Evolutionary conservation across 2,113 vertebrate species (phyloP), one percentile per base, ranked within the genome.

Genomic region (Syngnathus typhle): DNA sequence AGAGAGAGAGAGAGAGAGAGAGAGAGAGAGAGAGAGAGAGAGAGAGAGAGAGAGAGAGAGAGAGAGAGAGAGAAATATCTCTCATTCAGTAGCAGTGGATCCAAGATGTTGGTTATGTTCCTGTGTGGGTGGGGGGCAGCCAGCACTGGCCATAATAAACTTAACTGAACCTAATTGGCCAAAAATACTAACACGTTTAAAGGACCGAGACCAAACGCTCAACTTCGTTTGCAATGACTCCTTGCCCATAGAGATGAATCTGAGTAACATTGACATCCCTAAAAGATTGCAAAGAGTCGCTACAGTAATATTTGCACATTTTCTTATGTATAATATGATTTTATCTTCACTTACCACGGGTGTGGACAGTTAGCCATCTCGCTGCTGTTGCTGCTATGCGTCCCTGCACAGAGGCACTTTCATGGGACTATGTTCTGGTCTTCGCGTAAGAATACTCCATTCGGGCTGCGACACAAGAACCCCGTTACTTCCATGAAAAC

Each of bases 341-440:
- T 39, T 2, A 39, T 37, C 10, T 39, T 19, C 59, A 85, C 82
- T 89, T 67, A 92, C 91, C 91, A 85, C 21, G 82, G 76, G 49
- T 82, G 56, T 47, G 77, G 84, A 81, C 68, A 75, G 81, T 74
- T 72, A 73, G 82, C 80, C 91, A 92, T 92, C 77, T 81, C 78
- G 77, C 37, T 67, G 77, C 55, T 58, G 68, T 37, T 68, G 77
- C 49, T 52, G 67, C 58, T 74, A 37, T 75, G 77, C 70, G 72
- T 71, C 82, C 79, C 69, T 21, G 75, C 67, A 72, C 73, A 76
- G 38, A 71, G 70, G 16, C 74, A 70, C 81, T 67, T 73, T 87
- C 88, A 90, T 87, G 27, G 87, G 85, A 88, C 83, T 88, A 85
- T 85, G 80, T 83, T 75, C 72, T 77, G 81, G 83, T 71, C 72